phyloP scores from a whole-genome alignment of 1,140 invertebrate genomes.

The Rhagoletis zephyria region DNA sequence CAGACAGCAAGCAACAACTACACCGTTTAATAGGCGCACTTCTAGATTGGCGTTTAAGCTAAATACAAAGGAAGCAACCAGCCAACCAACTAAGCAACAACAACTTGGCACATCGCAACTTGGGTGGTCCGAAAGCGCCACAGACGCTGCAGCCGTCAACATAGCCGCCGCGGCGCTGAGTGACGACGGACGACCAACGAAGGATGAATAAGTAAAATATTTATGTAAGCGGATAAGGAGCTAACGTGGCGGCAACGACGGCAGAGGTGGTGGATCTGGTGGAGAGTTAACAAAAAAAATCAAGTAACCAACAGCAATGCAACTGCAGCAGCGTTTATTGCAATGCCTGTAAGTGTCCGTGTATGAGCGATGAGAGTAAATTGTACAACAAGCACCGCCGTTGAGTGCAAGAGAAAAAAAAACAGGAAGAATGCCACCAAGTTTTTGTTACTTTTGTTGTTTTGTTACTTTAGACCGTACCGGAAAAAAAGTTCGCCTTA shows the following conservation, averaged over 20 bases:
- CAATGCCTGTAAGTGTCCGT: conserved; percentile 37
- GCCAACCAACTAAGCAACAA: background rate
- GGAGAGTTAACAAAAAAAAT: background rate
- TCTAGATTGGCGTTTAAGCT: conserved; percentile 33
- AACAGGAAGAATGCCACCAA: background rate
- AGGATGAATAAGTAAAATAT: conserved; percentile 44
- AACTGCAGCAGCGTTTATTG: background rate
- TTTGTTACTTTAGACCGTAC: background rate
- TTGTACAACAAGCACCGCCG: background rate
- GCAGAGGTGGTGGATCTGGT: background rate
- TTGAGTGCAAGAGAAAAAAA: background rate
- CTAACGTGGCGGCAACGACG: background rate
- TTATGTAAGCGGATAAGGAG: conserved; percentile 50
- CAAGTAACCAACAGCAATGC: too few relatives aligned
- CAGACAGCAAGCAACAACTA: background rate
- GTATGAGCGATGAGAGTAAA: conserved; percentile 48
- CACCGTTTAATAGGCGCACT: conserved; percentile 40
- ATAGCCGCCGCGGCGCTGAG: background rate
- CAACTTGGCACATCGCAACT: background rate
- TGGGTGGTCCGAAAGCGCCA: conserved; percentile 50
- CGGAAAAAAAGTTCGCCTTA: too few relatives aligned
- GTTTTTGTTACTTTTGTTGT: background rate
- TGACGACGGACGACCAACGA: conserved; percentile 35
- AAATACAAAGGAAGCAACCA: conserved; percentile 12
- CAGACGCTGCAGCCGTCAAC: background rate